These are phyloP conservation scores for Stercorarius parasiticus DNA, from an alignment of 2,113 vertebrate species.

Conservation along the genomic window DNA sequence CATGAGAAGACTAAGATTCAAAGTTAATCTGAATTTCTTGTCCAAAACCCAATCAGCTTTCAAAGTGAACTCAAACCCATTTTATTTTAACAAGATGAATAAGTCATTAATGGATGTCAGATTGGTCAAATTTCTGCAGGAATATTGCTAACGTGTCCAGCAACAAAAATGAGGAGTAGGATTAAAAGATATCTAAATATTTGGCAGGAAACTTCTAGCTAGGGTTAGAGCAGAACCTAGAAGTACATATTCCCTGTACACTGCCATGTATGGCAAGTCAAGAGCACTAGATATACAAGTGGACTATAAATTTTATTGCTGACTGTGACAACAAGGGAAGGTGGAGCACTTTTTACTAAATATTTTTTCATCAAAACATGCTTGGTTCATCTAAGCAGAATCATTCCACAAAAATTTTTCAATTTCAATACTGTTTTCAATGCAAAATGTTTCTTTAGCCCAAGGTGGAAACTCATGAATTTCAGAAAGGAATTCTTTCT, in stretches of 20 bases:
- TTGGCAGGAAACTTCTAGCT: neutral
- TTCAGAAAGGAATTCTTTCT: neutral
- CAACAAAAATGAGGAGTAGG: neutral
- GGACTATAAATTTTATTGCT: neutral
- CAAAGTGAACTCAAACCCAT: neutral
- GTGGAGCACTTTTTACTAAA: neutral
- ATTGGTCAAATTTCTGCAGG: neutral
- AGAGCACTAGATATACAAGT: neutral
- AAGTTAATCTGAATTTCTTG: neutral
- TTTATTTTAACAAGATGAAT: neutral
- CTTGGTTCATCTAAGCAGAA: neutral
- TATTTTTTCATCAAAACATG: neutral
- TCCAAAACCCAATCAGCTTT: neutral
- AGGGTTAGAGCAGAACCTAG: neutral
- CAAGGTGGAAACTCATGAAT: neutral
- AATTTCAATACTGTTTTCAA: neutral
- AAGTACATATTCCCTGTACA: accelerated
- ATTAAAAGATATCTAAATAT: neutral
- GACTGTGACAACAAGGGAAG: neutral
- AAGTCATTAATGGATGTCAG: neutral
- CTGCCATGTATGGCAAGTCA: neutral
- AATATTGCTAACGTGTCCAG: neutral
- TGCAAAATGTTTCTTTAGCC: neutral
- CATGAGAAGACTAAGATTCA: neutral
- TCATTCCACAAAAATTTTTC: neutral